Evolutionary conservation across 2,797 vertebrate species (phyloP), one percentile per base, ranked within the genome.

Genomic region (Podarcis lilfordi): DNA sequence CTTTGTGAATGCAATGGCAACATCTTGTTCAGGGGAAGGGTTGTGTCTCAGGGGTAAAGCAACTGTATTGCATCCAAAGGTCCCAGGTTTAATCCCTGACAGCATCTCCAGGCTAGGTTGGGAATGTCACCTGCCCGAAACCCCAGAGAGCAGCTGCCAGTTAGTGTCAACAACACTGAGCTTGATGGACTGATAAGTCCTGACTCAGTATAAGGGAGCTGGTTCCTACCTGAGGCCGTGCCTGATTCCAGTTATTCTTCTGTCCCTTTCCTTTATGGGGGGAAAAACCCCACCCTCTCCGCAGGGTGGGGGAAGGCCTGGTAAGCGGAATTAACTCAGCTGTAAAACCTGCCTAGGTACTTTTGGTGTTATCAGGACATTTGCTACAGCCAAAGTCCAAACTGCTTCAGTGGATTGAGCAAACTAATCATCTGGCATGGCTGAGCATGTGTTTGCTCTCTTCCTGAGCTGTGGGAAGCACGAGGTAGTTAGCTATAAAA

Each of bases 271-370:
- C 23, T 64, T 50, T 13, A 5, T 75, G 35, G 72, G 32, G 10
- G 25, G 29, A 55, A 69, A 45, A 43, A 8, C 21, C 19, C 29
- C 4, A 1, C 23, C 4, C 23, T 66, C 59, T 27, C 19, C 29
- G 15, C 7, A 4, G 40, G 84, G 84, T 43, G 64, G 84, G 45
- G 35, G 82, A 89, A 84, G 55, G 21, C 89, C 87, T 84, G 15
- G 0, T 32, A 13, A 35, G 81, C 11, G 68, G 64, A 79, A 68
- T 85, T 92, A 55, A 23, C 64, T 85, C 21, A 0, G 43, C 82
- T 37, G 55, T 55, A 40, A 82, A 92, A 77, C 76, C 59, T 82
- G 71, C 84, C 17, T 75, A 68, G 91, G 85, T 86, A 40, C n/a
- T 87, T 27, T 59, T 32, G 61, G 40, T 5, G 72, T 89, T 82